Percentiles rank a stretch among this genome's conserved stretches.
These are phyloP conservation scores for Lutraria rhynchaena DNA, from an alignment of 1,140 invertebrate genomes.

Conservation along the genomic window DNA sequence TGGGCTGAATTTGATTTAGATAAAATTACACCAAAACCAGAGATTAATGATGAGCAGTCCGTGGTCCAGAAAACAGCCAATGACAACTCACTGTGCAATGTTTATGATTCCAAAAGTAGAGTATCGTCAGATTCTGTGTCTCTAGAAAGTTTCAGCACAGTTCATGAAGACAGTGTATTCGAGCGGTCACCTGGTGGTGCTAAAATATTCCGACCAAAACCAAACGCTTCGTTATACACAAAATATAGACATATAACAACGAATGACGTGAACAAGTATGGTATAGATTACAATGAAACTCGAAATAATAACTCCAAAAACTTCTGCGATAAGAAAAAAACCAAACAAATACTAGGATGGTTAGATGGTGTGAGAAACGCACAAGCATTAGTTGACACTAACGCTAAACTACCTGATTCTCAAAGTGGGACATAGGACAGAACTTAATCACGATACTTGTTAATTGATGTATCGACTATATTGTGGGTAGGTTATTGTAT, in stretches of 20 bases:
- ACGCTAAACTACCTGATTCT: too few relatives aligned
- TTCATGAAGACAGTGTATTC: conserved; percentile 7
- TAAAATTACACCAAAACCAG: background rate
- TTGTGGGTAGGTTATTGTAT: too few relatives aligned
- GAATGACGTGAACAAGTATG: conserved; percentile 40
- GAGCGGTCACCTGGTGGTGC: conserved; percentile 41
- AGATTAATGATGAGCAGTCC: background rate
- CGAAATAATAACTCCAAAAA: background rate
- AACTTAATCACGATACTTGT: too few relatives aligned
- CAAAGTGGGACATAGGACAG: too few relatives aligned
- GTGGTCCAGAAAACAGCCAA: background rate
- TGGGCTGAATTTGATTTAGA: conserved; percentile 47
- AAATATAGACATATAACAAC: conserved; percentile 56
- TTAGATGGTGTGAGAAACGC: conserved; percentile 32
- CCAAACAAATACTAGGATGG: conserved; percentile 48
- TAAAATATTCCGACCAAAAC: conserved; percentile 41
- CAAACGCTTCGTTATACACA: conserved; percentile 44
- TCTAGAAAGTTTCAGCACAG: conserved; percentile 39
- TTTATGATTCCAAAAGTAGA: conserved; percentile 18
- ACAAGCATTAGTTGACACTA: too few relatives aligned
- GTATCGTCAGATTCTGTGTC: conserved; percentile 25
- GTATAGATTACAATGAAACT: background rate
- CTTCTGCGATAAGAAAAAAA: conserved; percentile 45
- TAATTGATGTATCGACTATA: too few relatives aligned
- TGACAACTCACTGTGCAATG: background rate